A percentile compares a stretch with the other conserved stretches of the same genome.
Conservation (phyloP, 2,888 invertebrate species). For the Andrena camellia region DNA sequence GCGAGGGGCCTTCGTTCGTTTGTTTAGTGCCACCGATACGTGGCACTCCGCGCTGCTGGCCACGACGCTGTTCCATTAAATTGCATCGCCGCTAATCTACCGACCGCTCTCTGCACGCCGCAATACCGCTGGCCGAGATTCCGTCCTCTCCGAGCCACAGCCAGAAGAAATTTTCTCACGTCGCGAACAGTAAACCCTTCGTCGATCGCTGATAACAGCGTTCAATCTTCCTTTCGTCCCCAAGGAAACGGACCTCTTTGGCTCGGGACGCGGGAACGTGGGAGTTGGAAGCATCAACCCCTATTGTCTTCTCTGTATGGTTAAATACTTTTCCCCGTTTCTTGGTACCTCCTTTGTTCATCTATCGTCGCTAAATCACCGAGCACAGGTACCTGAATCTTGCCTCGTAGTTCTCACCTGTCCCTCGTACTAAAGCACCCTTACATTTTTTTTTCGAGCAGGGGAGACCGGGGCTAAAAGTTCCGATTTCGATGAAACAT, state of each 20-base stretch:
- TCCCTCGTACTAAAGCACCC: not conserved
- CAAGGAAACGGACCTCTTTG: not conserved
- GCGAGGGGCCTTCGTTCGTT: constrained; percentile 59
- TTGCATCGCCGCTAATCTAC: constrained; percentile 65
- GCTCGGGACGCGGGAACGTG: not conserved
- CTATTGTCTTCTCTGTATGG: not conserved
- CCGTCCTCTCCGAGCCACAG: not conserved
- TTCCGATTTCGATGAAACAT: too few species aligned
- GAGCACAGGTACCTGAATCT: not conserved
- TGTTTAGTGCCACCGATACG: constrained; percentile 68
- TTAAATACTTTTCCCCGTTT: too few species aligned
- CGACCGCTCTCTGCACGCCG: constrained; percentile 27
- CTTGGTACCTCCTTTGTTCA: not conserved
- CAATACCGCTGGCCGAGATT: constrained; percentile 38
- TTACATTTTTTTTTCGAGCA: not conserved
- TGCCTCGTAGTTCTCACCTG: not conserved
- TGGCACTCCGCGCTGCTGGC: constrained; percentile 38
- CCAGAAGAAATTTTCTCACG: constrained; percentile 27
- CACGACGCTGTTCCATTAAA: constrained; percentile 59
- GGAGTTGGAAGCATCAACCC: not conserved
- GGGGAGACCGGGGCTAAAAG: too few species aligned
- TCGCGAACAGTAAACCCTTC: constrained; percentile 10
- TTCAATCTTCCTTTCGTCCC: not conserved
- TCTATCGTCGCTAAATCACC: not conserved
- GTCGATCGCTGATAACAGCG: constrained; percentile 27